phyloP scores from a whole-genome alignment of 2,113 vertebrate genomes.

The Bubo bubo region DNA sequence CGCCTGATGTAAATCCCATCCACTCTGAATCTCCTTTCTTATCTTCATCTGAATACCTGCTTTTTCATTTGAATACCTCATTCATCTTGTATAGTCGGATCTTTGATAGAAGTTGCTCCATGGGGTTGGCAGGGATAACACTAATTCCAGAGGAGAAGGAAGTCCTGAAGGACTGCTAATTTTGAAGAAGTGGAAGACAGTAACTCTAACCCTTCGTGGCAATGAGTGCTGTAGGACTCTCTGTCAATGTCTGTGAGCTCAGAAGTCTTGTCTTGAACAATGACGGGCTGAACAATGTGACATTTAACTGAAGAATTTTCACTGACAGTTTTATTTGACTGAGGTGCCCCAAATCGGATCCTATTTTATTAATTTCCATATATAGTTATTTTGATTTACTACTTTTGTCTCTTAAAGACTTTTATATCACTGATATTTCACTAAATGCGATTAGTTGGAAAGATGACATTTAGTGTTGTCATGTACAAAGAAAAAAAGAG shows the following conservation, averaged over 20 bases:
- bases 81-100: neutral
- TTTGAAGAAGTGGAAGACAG: neutral
- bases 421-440: neutral
- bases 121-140: neutral
- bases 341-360: neutral
- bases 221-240: neutral
- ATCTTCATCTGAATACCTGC: neutral
- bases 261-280: neutral
- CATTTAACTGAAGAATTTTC: neutral
- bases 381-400: slow-evolving; percentile 4
- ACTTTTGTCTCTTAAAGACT: neutral
- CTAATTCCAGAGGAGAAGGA: neutral
- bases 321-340: neutral
- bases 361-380: neutral
- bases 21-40: neutral
- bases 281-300: neutral
- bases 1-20: neutral
- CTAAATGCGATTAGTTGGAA: neutral
- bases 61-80: neutral
- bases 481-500: neutral
- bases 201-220: neutral
- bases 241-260: neutral
- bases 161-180: neutral
- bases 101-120: neutral
- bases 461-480: neutral